Evolutionary conservation across 1,140 invertebrate genomes (phyloP), one percentile per base, ranked within the genome.

Genomic region (Drosophila kepulauana): DNA sequence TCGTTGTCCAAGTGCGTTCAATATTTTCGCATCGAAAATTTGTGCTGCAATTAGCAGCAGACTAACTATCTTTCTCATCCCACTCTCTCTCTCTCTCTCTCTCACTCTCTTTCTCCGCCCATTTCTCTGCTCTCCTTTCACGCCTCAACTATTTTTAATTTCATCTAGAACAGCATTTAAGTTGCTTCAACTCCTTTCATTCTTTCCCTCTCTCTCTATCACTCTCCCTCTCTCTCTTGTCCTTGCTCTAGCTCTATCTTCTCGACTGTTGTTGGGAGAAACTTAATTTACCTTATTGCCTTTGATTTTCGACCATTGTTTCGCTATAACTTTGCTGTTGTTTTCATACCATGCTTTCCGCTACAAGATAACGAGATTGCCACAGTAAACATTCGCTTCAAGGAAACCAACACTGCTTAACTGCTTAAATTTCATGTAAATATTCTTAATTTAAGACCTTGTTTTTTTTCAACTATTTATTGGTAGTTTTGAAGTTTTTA

Each of bases 11-110:
- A 33, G 20, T 15, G 7, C 15, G 25, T 54, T 61, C 67, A 54
- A 43, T 43, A 43, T 43, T 43, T 43, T n/a, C n/a, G n/a, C 54
- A 54, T 54, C 20, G 43, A 62, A 56, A 70, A 20, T 63, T 15
- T 63, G 58, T 61, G 49, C 57, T 30, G 33, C 58, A 70, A 45
- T 56, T 63, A 52, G 48, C 58, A 45, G 52, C 75, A 65, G 52
- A 45, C 38, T n/a, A 41, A n/a, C 38, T 11, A 41, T 10, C 8
- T 41, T 10, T 41, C 10, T 8, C 11, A 7, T n/a, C 38, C 38
- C 38, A 33, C 7, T 33, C 30, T 33, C 2, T 33, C 5, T 33
- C 30, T 5, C 30, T 3, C 8, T 38, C 35, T 10, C 35, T 3
- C 35, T 38, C 7, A 10, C 3, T 38, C 7, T 10, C 7, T 41